Evolutionary conservation across 2,797 vertebrate genomes (phyloP), one percentile per base, ranked within the genome.

Genomic region (Sphenopsis melanotis): DNA sequence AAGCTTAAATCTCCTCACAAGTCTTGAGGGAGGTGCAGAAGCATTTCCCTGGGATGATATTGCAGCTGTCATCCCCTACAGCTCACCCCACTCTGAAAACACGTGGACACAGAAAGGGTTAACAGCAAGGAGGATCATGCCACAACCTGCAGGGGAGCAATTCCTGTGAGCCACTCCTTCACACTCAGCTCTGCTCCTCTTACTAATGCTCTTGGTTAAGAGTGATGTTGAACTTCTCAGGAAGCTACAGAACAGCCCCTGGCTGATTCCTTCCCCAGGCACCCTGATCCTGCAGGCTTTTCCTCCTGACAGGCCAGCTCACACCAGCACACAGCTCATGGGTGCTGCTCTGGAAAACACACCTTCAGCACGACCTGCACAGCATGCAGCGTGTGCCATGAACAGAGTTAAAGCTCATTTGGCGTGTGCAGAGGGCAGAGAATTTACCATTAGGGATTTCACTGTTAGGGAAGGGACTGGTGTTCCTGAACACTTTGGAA

Each of bases 341-440:
- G 1, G 5, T 11, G 26, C 32, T 47, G 4, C 20, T 14, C 32
- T 30, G 15, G 19, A 77, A 50, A 69, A 65, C 5, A 9, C 1
- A 55, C 47, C 42, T 47, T n/a, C 63, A 77, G n/a, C 71, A 8
- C 0, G 2, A 74, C 29, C 36, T 36, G 16, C 27, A 23, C 42
- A 29, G 12, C 0, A 0, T 1, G 17, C 11, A 13, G 41, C 6
- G 3, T 3, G 4, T 19, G 18, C 16, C 12, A 4, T 2, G 2
- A n/a, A 8, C 2, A 61, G 10, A 50, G 56, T 19, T 15, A 71
- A 37, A 65, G 9, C 32, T 7, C 69, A 15, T 9, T 15, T 6
- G 52, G 30, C 4, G 13, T 1, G 2, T 22, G 37, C 65, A 74
- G n/a, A 32, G 15, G 29, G 18, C 65, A 56, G 18, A 63, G 22